These are phyloP conservation scores for Sebastes cheni DNA, from an alignment of 2,797 vertebrate genomes.

Conservation along the genomic window DNA sequence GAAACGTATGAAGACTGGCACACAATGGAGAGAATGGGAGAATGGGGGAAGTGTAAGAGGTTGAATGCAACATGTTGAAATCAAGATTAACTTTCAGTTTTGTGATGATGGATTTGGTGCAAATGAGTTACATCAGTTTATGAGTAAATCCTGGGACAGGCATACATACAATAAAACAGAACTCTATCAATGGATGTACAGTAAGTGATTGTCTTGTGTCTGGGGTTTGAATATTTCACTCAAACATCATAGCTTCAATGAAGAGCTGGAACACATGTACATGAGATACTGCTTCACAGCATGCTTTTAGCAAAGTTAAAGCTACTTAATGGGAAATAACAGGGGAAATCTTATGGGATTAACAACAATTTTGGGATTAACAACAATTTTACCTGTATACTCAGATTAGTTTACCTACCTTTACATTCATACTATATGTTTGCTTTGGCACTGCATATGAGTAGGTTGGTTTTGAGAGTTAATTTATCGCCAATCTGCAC, in stretches of 20 bases:
- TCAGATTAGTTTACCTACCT: not conserved
- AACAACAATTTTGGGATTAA: not conserved
- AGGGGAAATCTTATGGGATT: not conserved
- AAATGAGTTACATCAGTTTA: not conserved
- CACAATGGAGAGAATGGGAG: not conserved
- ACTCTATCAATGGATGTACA: not conserved
- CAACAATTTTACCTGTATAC: no score
- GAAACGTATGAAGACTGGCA: not conserved
- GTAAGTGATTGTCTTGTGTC: not conserved
- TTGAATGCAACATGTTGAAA: not conserved
- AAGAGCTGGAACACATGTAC: not conserved
- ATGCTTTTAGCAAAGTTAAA: not conserved
- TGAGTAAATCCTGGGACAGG: not conserved
- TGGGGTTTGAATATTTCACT: not conserved
- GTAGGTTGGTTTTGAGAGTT: not conserved
- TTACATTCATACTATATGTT: not conserved
- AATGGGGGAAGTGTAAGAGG: no score
- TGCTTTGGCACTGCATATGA: not conserved
- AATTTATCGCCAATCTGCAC: not conserved
- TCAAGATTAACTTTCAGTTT: not conserved
- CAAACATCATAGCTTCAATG: not conserved
- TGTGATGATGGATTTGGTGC: no score
- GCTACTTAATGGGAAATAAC: not conserved
- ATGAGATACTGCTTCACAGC: not conserved
- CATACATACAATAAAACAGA: not conserved